phyloP scores from a whole-genome alignment of 1,140 invertebrate species.

The Belonocnema kinseyi region DNA sequence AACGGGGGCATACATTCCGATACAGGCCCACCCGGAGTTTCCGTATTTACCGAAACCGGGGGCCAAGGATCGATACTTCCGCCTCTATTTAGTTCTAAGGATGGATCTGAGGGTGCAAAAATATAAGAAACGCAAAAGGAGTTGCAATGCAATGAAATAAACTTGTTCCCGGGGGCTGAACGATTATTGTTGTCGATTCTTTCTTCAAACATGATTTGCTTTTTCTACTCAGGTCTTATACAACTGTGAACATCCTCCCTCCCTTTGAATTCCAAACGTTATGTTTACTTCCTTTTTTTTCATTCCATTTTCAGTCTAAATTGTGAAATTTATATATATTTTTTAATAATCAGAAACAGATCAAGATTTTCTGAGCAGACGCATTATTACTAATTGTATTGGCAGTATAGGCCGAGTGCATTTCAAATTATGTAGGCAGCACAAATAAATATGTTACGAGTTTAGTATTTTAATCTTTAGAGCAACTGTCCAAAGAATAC shows the following conservation, averaged over 20 bases:
- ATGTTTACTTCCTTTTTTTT: not conserved
- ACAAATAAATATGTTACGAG: no score
- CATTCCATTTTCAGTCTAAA: not conserved
- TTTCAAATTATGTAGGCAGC: no score
- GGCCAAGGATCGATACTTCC: constrained; percentile 10
- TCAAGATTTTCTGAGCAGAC: no score
- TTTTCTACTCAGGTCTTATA: not conserved
- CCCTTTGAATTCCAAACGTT: not conserved
- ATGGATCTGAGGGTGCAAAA: constrained; percentile 3
- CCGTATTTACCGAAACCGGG: constrained; percentile 46
- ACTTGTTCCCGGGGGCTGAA: constrained; percentile 17
- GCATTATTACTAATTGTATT: no score
- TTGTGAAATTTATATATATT: no score
- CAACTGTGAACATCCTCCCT: not conserved
- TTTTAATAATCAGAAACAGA: no score
- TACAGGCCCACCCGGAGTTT: constrained; percentile 55
- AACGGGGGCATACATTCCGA: constrained; percentile 48
- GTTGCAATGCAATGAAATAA: not conserved
- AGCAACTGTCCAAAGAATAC: no score
- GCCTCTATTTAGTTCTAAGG: constrained; percentile 21
- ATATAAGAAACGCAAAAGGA: constrained; percentile 23
- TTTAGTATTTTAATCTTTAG: no score
- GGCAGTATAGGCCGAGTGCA: no score
- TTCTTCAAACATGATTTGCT: constrained; percentile 29
- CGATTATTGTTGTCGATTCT: constrained; percentile 12